Evolutionary conservation across 1,140 invertebrate species (phyloP), one percentile per base, ranked within the genome.

Genomic region (Harpegnathos saltator): DNA sequence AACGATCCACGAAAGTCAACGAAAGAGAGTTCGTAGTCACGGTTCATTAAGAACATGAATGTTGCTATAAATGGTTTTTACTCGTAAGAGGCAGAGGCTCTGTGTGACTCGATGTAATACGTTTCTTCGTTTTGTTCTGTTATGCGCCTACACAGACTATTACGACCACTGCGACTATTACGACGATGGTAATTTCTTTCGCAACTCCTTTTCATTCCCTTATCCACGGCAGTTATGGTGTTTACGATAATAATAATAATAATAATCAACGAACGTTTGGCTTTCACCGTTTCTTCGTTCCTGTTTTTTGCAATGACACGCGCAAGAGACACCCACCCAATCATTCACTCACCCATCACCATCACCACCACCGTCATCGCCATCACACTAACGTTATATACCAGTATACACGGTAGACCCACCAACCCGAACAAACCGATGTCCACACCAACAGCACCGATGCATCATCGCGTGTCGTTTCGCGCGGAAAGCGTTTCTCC

Each of bases 81-180:
- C 33, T 80, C 75, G 87, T 73, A 82, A 84, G 83, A 86, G 91
- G 91, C 85, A 91, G 83, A 93, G 80, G 88, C 86, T 90, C 91
- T 92, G 91, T 92, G 75, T 92, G 87, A 92, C 91, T 94, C 86
- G 92, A 94, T 93, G 90, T 94, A 94, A 94, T 93, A 91, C 85
- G 89, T 93, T 91, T 92, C 91, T 94, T 93, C 88, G 86, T 94
- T 94, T 89, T 94, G 88, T 94, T 94, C 91, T 94, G 90, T 93
- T 94, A 90, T 94, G 92, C 93, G 91, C 93, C 88, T 92, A 94
- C 93, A 93, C 91, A 94, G 94, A 94, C 91, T 94, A 94, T 94
- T 94, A 94, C 91, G 93, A 94, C 93, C 91, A 94, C 93, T 94
- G 91, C 94, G 92, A 94, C 92, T 94, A 94, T 94, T 94, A 94